phyloP scores from a whole-genome alignment of 2,888 invertebrate genomes.

The Scaptomyza reducta region DNA sequence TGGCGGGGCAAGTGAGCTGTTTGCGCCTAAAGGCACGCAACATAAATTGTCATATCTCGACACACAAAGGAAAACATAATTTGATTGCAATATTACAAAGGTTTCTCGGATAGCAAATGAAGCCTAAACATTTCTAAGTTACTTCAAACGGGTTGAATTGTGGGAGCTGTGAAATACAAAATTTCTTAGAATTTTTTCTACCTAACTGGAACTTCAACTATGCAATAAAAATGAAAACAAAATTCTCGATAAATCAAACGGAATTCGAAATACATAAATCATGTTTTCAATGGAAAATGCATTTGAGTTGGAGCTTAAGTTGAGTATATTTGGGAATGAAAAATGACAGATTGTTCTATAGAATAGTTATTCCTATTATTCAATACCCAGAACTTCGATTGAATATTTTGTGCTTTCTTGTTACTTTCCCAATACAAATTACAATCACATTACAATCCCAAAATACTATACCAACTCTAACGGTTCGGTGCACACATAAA shows the following conservation, averaged over 20 bases:
- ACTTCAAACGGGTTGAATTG: background rate
- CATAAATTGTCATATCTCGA: conserved; percentile 10
- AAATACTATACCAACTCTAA: background rate
- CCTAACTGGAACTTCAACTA: background rate
- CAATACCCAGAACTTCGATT: background rate
- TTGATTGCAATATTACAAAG: conserved; percentile 8
- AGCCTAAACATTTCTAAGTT: background rate
- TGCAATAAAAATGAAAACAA: too few species aligned
- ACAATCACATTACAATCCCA: background rate
- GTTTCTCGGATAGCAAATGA: too few species aligned
- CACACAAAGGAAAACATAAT: background rate
- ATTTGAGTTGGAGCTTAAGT: too few species aligned
- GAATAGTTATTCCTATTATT: too few species aligned
- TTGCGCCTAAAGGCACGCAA: conserved; percentile 23
- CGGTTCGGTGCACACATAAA: conserved; percentile 5
- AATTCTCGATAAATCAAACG: too few species aligned
- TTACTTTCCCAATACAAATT: background rate
- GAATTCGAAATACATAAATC: too few species aligned
- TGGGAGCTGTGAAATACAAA: background rate
- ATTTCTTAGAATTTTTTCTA: background rate
- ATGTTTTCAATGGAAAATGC: too few species aligned
- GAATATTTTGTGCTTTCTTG: background rate
- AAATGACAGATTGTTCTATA: too few species aligned
- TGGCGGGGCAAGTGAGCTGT: background rate
- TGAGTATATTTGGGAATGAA: too few species aligned